These are phyloP conservation scores for Leptinotarsa juncta DNA, from an alignment of 2,888 invertebrate species.

Conservation along the genomic window DNA sequence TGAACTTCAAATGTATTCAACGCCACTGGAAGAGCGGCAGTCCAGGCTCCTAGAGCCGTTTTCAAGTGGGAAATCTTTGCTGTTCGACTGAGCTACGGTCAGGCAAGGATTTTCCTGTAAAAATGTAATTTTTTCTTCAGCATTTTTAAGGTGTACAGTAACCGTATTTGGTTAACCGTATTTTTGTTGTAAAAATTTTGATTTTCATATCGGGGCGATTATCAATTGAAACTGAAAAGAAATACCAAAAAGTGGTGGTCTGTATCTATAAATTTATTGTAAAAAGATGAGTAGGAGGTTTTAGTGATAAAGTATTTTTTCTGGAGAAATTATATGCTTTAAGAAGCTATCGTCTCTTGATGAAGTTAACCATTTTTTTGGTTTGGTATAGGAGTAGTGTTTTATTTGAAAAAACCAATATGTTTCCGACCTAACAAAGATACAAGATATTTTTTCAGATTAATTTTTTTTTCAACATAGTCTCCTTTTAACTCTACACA, in stretches of 20 bases:
- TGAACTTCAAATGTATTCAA: slow-evolving; percentile 10
- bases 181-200: background rate
- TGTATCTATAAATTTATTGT: background rate
- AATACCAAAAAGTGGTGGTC: background rate
- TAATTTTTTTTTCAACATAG: no score
- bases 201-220: background rate
- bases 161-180: background rate
- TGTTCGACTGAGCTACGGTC: slow-evolving; percentile 1
- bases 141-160: background rate
- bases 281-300: no score
- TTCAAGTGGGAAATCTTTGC: background rate
- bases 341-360: no score
- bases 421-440: no score
- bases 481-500: no score
- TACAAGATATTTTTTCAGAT: no score
- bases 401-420: no score
- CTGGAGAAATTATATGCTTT: no score
- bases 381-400: no score
- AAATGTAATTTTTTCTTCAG: background rate
- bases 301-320: no score
- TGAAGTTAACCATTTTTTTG: no score
- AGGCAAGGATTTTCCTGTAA: background rate
- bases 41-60: background rate
- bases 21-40: slow-evolving; percentile 2
- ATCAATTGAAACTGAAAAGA: background rate